Evolutionary conservation across 2,888 invertebrate genomes (phyloP), one percentile per base, ranked within the genome.

Genomic region (Sceliomorpha sp.): DNA sequence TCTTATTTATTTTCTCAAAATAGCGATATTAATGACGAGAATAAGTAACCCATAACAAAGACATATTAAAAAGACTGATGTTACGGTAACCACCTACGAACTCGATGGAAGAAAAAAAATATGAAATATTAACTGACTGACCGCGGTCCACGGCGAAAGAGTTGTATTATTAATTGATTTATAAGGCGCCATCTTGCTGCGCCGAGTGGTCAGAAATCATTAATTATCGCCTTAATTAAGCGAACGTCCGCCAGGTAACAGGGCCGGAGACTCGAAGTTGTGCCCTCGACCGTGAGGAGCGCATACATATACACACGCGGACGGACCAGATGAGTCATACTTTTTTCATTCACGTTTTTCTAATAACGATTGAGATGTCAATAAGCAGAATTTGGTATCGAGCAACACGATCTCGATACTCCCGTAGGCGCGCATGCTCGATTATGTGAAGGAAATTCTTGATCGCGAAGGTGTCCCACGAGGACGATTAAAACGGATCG

Each of bases 91-190:
- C n/a, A 8, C 29, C 29, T 29, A 29, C 10, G 10, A 8, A 9
- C 12, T 1, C 8, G n/a, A 1, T 15, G n/a, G 17, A 10, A 27
- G 14, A 20, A 26, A 36, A 20, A 36, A 10, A 29, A 29, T 29
- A 12, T 39, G 27, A 56, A 50, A 64, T 44, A 50, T 47, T 27
- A 31, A 4, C 56, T n/a, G 37, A 10, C 39, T 37, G 29, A 24
- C 29, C 63, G n/a, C 15, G 15, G 37, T 45, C 39, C 32, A 27
- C 36, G 45, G 37, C 59, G 36, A 58, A 47, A 45, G 44, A 50
- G 55, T 67, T 24, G 12, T 60, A 26, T 64, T 56, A 68, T 68
- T 60, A 60, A 68, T 68, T 60, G 60, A 68, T 60, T 60, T 45
- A 59, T 50, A 60, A 56, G 50, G 55, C 60, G 36, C 67, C 60